Evolutionary conservation across 2,113 vertebrate genomes (phyloP).

Genomic region (Podarcis cretensis): DNA sequence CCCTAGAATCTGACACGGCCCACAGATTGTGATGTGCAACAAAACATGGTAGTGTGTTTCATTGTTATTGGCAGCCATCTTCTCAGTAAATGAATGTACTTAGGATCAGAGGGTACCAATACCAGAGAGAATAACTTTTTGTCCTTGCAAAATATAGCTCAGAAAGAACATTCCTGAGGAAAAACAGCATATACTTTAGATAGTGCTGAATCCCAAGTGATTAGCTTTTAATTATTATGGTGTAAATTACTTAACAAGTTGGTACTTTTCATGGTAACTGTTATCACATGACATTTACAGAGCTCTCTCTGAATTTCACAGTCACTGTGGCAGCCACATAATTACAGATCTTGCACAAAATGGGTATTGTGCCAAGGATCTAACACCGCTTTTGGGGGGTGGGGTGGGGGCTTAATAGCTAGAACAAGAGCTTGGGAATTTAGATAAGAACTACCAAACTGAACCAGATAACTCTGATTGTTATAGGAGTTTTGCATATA

Average conservation of each 20-base stretch:
- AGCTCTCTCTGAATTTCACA: slow-evolving; percentile 31
- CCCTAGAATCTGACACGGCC: too few species aligned
- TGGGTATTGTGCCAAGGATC: background rate
- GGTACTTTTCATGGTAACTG: slow-evolving; percentile 40
- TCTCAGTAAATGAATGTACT: background rate
- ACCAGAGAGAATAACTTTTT: background rate
- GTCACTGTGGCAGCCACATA: background rate
- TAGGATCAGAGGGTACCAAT: background rate
- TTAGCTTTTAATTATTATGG: slow-evolving; percentile 63
- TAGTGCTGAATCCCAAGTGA: slow-evolving; percentile 36
- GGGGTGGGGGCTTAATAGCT: background rate
- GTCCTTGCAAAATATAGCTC: background rate
- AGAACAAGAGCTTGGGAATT: background rate
- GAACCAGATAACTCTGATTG: background rate
- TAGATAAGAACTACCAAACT: background rate
- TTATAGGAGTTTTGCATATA: background rate
- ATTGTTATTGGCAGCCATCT: background rate
- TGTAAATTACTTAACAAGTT: slow-evolving; percentile 61
- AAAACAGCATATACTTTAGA: slow-evolving; percentile 33
- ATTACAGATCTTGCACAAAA: slow-evolving; percentile 8
- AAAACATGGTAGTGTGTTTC: background rate
- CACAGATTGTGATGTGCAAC: too few species aligned
- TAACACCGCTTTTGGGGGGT: background rate
- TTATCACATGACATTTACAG: slow-evolving; percentile 28
- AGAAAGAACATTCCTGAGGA: slow-evolving; percentile 26